A percentile compares a stretch with the other conserved stretches of the same genome.
These are phyloP conservation scores for Ctena decussata DNA, from an alignment of 2,888 invertebrate genomes.

Conservation along the genomic window DNA sequence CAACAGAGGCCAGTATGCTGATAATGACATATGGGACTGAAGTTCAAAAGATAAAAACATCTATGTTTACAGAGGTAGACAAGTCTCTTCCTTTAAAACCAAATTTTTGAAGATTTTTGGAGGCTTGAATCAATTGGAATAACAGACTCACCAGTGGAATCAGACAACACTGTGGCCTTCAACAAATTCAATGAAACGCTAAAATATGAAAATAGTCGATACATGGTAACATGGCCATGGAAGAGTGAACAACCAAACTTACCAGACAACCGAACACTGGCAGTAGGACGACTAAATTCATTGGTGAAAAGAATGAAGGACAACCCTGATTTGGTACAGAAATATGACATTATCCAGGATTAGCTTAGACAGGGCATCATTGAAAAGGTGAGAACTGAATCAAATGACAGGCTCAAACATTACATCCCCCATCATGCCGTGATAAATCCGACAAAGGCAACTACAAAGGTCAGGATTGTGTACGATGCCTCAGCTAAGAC, in stretches of 20 bases:
- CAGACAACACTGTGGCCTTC: conserved; percentile 7
- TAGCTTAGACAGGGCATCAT: conserved; percentile 36
- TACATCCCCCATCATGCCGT: conserved; percentile 42
- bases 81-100: conserved; percentile 27
- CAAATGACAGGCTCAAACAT: conserved; percentile 11
- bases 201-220: conserved; percentile 18
- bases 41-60: neutral
- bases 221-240: conserved; percentile 42
- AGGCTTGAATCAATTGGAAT: conserved; percentile 28
- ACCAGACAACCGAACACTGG: conserved; percentile 29
- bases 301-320: conserved; percentile 10
- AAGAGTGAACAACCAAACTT: conserved; percentile 21
- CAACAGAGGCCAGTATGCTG: neutral
- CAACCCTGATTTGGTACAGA: conserved; percentile 12
- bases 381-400: conserved; percentile 19
- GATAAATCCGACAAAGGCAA: conserved; percentile 19
- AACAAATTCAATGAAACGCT: conserved; percentile 29
- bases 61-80: neutral
- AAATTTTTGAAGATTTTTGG: conserved; percentile 41
- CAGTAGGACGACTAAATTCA: conserved; percentile 30
- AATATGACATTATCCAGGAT: conserved; percentile 34
- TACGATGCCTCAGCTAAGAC: conserved; percentile 33
- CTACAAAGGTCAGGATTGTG: conserved; percentile 25
- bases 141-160: neutral
- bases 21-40: neutral